Base-by-base conservation (phyloP, 2,797 vertebrate genomes). In the Chaetodon trifasciatus region DNA sequence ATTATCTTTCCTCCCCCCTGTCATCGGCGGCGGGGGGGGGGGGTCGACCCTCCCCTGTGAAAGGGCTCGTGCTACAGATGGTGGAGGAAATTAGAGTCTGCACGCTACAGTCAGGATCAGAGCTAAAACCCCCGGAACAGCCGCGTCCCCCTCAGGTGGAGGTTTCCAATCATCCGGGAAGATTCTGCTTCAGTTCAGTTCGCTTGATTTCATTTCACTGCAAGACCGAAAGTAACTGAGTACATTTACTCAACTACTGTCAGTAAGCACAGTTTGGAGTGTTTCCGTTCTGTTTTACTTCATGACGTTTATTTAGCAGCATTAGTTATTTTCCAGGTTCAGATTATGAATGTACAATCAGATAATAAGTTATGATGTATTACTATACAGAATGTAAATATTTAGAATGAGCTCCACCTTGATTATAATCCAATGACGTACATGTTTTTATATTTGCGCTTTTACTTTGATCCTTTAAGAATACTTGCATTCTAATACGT, bases 21-120 rank as follows among this genome's bases (percentile, higher is more conserved):
- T 39, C 70, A 66, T 49, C 78, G 16, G 60, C 65, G 72, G 84
- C 46, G 44, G 74, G 66, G 84, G 64, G 64, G 72, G 28, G 28
- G 71, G 70, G 74, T 40, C 4, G 23, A 19, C 28, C 57, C 67
- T 70, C 73, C 64, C 64, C 23, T 35, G 72, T 47, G 16, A 66
- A 67, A 40, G 75, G 81, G 67, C 82, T 55, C 40, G 3, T 40
- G 64, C 82, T 87, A 78, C 92, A 94, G 92, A 92, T 94, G 93
- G 92, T 23, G 42, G 60, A 82, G 81, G 81, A 89, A 85, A 90
- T 90, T 89, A 84, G 68, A 90, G 80, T 53, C 77, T 78, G 73
- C 89, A 90, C 70, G 81, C 74, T 6, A 81, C 24, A 8, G 76
- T 79, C 79, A 50, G 83, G 83, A 88, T 89, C 88, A 90, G 69